Evolutionary conservation across 2,113 vertebrate species (phyloP).

Genomic region (Mobula birostris): DNA sequence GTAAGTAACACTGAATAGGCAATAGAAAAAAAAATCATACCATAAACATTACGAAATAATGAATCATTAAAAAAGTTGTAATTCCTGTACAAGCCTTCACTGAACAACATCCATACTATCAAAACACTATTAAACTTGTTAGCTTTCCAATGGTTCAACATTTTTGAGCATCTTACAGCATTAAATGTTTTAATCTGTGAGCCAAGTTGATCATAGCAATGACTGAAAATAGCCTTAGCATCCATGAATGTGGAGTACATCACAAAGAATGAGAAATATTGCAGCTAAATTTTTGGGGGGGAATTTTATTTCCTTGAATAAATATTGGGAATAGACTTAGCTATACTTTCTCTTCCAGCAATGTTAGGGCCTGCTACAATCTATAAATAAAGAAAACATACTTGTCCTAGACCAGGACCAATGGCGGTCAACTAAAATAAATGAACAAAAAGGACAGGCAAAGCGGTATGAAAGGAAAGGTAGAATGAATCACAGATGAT

Average conservation of each 20-base stretch:
- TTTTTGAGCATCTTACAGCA: background rate
- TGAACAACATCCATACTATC: background rate
- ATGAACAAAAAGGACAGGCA: background rate
- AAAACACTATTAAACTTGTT: background rate
- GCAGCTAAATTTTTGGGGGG: background rate
- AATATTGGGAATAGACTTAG: background rate
- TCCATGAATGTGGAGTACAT: background rate
- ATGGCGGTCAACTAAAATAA: background rate
- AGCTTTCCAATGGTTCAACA: background rate
- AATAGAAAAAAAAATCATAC: no score
- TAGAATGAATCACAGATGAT: background rate
- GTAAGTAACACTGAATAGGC: background rate
- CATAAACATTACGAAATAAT: background rate
- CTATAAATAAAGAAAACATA: background rate
- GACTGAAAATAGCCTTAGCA: background rate
- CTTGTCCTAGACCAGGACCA: background rate
- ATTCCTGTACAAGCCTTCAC: background rate
- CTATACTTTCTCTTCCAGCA: background rate
- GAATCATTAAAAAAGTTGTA: no score
- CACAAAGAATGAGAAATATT: background rate
- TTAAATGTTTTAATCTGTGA: background rate
- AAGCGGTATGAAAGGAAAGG: background rate
- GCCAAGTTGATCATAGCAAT: background rate
- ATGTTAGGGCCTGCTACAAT: background rate
- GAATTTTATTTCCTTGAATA: background rate